Evolutionary conservation across 2,888 invertebrate genomes (phyloP).

Genomic region (Agrochola litura): DNA sequence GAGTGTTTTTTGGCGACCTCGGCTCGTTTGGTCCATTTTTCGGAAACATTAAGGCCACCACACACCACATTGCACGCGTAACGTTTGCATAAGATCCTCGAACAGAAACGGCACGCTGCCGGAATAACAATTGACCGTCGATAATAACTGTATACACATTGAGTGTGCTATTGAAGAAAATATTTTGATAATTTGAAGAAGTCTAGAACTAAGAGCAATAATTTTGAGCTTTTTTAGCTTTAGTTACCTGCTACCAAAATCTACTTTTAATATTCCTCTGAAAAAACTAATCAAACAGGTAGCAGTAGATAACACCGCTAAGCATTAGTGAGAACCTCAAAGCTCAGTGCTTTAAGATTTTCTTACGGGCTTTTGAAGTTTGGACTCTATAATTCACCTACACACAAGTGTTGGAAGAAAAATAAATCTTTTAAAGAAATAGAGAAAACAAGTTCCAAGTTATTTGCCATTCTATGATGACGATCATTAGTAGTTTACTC

Average conservation of each 20-base stretch:
- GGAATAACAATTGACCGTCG: slow-evolving; percentile 76
- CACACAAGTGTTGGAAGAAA: slow-evolving; percentile 2
- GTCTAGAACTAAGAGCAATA: background rate
- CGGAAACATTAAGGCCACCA: slow-evolving; percentile 71
- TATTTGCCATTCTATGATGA: slow-evolving; percentile 30
- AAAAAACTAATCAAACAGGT: background rate
- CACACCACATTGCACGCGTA: slow-evolving; percentile 64
- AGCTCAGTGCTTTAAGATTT: background rate
- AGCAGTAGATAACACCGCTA: background rate
- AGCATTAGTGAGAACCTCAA: background rate
- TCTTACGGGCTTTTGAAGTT: background rate
- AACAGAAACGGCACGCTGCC: slow-evolving; percentile 66
- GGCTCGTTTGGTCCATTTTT: slow-evolving; percentile 65
- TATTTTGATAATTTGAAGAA: background rate
- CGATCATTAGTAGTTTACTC: slow-evolving; percentile 41
- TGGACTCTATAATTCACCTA: background rate
- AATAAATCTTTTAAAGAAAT: slow-evolving; percentile 27
- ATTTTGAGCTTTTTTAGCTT: background rate
- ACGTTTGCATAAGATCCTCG: slow-evolving; percentile 82
- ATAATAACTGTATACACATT: slow-evolving; percentile 43
- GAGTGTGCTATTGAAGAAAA: slow-evolving; percentile 18
- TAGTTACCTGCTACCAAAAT: background rate
- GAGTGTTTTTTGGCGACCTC: slow-evolving; percentile 62
- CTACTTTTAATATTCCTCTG: background rate
- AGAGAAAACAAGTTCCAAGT: slow-evolving; percentile 33